Evolutionary conservation across 2,888 invertebrate species (phyloP).

Genomic region (Cistogaster globosa): DNA sequence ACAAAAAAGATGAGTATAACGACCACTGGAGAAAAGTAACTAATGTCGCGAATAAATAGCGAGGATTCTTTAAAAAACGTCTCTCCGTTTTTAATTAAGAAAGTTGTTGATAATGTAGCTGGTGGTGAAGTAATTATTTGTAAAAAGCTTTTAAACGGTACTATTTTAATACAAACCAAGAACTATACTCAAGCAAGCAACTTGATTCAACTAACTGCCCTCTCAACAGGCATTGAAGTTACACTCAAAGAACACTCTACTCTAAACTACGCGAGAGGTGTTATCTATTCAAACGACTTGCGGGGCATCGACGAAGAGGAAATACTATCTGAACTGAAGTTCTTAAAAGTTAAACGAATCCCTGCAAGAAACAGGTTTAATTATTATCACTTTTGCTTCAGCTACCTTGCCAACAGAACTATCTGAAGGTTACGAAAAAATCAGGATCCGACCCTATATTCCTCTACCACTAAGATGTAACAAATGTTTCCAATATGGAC

Average conservation of each 20-base stretch:
- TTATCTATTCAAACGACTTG: constrained; percentile 19
- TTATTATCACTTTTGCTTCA: constrained; percentile 10
- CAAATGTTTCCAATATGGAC: no score
- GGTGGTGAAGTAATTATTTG: no score
- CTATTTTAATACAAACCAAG: background rate
- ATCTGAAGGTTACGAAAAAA: constrained; percentile 21
- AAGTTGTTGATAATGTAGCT: constrained; percentile 18
- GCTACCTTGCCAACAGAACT: background rate
- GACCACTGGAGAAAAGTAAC: no score
- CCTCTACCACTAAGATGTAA: constrained; percentile 23
- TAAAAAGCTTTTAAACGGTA: no score
- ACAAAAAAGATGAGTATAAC: no score
- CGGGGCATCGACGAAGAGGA: background rate
- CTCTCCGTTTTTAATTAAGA: background rate
- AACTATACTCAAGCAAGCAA: background rate
- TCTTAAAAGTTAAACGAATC: background rate
- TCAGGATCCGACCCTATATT: constrained; percentile 36
- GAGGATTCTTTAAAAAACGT: no score
- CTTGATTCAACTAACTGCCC: constrained; percentile 6
- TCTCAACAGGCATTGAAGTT: background rate
- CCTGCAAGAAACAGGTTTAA: background rate
- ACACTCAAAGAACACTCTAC: background rate
- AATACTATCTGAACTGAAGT: background rate
- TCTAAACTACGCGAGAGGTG: constrained; percentile 9
- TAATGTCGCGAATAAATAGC: no score